Base-by-base conservation (phyloP, 2,888 invertebrate species). In the Leucozona laternaria region DNA sequence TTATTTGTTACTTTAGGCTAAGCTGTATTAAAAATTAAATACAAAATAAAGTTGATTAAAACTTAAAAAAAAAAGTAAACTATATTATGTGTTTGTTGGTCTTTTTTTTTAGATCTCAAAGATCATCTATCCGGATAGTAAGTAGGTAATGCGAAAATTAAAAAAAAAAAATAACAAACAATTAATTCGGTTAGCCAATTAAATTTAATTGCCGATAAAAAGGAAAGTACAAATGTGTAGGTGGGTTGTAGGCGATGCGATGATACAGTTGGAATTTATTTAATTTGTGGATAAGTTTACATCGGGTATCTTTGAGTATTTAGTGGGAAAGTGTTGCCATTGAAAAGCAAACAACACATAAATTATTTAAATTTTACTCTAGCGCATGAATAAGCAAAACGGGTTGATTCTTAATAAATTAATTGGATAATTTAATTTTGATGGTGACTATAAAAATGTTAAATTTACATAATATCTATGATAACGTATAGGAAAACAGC, bases 181-280 rank as follows among this genome's bases (percentile, higher is more conserved):
- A 86, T 82, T 82, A 86, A 86, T 78, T 75, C 34, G 22, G 82
- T 82, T 82, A 79, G 58, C 79, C 86, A 86, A 86, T 86, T 86
- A 75, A 79, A 57, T 75, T 75, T 60, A 86, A 86, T 86, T 86
- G 31, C 40, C 25, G 53, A 79, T 64, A 31, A n/a, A 15, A 48
- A 20, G 13, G 11, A 13, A 20, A 6, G 1, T 7, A 45, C 0
- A 60, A 17, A 17, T 15, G 80, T 34, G 86, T 82, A 70, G 86
- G 78, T 79, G 31, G 86, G 78, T 8, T 64, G 71, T 40, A 71
- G 48, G 76, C 60, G 45, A 45, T 43, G 4, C n/a, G n/a, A 43
- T 45, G 34, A n/a, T 45, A 55, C 31, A 17, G 55, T 17, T 8
- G 20, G 57, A 57, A 70, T 71, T 68, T 25, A 34, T 66, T 55